Conservation (phyloP, 2,888 invertebrate genomes). For the Hydropsyche betteni region DNA sequence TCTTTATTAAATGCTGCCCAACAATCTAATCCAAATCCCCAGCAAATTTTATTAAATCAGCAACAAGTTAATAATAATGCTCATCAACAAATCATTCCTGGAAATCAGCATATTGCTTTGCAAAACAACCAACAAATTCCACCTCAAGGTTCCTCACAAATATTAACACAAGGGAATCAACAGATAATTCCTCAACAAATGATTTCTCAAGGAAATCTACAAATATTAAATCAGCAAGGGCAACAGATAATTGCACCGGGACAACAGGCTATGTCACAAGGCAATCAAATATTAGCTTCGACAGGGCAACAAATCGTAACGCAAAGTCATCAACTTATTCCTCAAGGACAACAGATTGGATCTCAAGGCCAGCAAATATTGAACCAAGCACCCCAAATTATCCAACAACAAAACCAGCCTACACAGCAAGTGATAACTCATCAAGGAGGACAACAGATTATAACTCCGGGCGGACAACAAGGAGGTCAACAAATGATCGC, state of each 20-base stretch:
- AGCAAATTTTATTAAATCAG: conserved; percentile 64
- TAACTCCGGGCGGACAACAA: conserved; percentile 58
- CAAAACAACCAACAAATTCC: conserved; percentile 56
- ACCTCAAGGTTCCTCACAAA: conserved; percentile 52
- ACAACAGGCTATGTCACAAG: conserved; percentile 52
- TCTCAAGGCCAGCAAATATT: conserved; percentile 45
- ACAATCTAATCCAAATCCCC: conserved; percentile 56
- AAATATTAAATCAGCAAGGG: conserved; percentile 63
- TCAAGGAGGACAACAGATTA: conserved; percentile 58
- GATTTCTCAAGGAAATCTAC: conserved; percentile 63
- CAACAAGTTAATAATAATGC: conserved; percentile 63
- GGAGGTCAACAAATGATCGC: conserved; percentile 58
- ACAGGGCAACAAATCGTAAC: conserved; percentile 64
- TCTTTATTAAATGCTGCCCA: conserved; percentile 52
- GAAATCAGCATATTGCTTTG: conserved; percentile 64
- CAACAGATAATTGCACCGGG: conserved; percentile 58
- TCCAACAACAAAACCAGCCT: conserved; percentile 25
- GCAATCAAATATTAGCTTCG: conserved; percentile 54
- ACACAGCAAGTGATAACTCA: conserved; percentile 66
- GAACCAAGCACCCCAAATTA: conserved; percentile 51
- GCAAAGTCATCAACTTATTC: conserved; percentile 64
- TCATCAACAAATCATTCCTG: conserved; percentile 64
- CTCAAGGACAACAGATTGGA: conserved; percentile 54
- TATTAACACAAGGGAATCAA: conserved; percentile 56
- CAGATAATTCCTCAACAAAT: conserved; percentile 65